Percentiles rank a stretch among this genome's conserved stretches.
phyloP scores from a whole-genome alignment of 1,140 invertebrate genomes.

The Drosophila pectinifera region DNA sequence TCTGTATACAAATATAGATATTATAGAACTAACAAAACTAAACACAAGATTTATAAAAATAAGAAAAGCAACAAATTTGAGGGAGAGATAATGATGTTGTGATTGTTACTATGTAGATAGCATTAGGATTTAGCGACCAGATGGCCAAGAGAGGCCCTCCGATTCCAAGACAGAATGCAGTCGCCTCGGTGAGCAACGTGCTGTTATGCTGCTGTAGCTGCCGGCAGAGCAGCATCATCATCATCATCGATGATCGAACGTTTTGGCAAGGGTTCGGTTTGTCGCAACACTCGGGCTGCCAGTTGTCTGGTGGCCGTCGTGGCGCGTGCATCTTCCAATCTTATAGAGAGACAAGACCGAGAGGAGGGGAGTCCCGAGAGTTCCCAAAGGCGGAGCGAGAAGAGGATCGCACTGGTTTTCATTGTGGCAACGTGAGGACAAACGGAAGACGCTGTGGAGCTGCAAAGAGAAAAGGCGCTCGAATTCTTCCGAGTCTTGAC shows the following conservation, averaged over 20 bases:
- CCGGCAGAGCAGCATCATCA: slow-evolving; percentile 12
- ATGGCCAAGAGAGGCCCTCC: neutral
- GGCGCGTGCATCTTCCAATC: slow-evolving; percentile 44
- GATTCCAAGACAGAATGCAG: slow-evolving; percentile 1
- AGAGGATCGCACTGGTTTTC: slow-evolving; percentile 40
- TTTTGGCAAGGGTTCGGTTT: slow-evolving; percentile 47
- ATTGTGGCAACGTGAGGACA: slow-evolving; percentile 54
- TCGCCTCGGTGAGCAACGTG: neutral
- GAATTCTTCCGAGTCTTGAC: slow-evolving; percentile 82
- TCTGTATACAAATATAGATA: slow-evolving; percentile 2
- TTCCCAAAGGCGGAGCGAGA: neutral
- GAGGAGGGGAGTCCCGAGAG: neutral
- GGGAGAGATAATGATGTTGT: neutral
- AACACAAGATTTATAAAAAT: slow-evolving; percentile 8
- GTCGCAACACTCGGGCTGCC: slow-evolving; percentile 33
- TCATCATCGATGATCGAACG: slow-evolving; percentile 28
- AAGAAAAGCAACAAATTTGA: neutral
- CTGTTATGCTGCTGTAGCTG: slow-evolving; percentile 39
- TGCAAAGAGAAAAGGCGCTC: slow-evolving; percentile 83
- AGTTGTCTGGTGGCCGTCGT: slow-evolving; percentile 58
- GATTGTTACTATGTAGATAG: neutral
- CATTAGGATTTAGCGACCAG: neutral
- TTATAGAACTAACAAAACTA: slow-evolving; percentile 13
- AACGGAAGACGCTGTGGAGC: slow-evolving; percentile 81
- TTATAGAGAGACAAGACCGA: slow-evolving; percentile 3